Percentiles rank a stretch among this genome's conserved stretches.
phyloP scores from a whole-genome alignment of 1,140 invertebrate species.

The Tenebrio molitor region DNA sequence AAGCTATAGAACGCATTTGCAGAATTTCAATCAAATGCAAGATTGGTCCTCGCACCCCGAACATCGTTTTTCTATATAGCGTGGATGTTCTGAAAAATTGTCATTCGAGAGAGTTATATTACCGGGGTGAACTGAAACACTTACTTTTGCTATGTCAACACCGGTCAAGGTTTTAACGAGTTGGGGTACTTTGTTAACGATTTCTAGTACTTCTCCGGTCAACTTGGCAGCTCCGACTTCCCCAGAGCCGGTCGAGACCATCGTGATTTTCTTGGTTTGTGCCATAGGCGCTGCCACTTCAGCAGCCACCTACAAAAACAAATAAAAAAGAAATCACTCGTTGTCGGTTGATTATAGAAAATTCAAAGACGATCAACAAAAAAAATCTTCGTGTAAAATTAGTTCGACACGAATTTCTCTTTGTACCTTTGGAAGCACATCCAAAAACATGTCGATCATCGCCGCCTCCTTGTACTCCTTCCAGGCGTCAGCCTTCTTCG shows the following conservation, averaged over 20 bases:
- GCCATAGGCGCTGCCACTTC: slow-evolving; percentile 95
- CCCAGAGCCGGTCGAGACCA: slow-evolving; percentile 92
- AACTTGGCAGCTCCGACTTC: slow-evolving; percentile 94
- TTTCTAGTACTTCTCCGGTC: slow-evolving; percentile 92
- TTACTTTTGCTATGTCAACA: slow-evolving; percentile 90
- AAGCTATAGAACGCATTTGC: slow-evolving; percentile 6
- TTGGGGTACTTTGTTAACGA: slow-evolving; percentile 91
- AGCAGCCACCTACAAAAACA: slow-evolving; percentile 73
- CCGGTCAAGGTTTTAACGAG: slow-evolving; percentile 93
- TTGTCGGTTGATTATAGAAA: too few relatives aligned
- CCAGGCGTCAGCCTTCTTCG: slow-evolving; percentile 96
- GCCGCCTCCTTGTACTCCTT: slow-evolving; percentile 96
- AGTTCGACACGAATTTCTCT: too few relatives aligned
- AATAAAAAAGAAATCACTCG: slow-evolving; percentile 2
- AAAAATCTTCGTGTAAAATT: too few relatives aligned
- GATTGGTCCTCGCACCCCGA: slow-evolving; percentile 34
- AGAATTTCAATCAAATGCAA: too few relatives aligned
- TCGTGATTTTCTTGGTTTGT: slow-evolving; percentile 90
- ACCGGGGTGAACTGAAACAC: too few relatives aligned
- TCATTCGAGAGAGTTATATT: neutral
- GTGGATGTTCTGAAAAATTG: slow-evolving; percentile 42
- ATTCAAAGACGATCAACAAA: too few relatives aligned
- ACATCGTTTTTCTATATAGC: slow-evolving; percentile 34
- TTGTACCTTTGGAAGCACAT: slow-evolving; percentile 96
- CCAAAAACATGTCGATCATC: slow-evolving; percentile 97